Percentiles rank a stretch among this genome's conserved stretches.
These are phyloP conservation scores for Piaya cayana DNA, from an alignment of 2,113 vertebrate genomes.

Conservation along the genomic window DNA sequence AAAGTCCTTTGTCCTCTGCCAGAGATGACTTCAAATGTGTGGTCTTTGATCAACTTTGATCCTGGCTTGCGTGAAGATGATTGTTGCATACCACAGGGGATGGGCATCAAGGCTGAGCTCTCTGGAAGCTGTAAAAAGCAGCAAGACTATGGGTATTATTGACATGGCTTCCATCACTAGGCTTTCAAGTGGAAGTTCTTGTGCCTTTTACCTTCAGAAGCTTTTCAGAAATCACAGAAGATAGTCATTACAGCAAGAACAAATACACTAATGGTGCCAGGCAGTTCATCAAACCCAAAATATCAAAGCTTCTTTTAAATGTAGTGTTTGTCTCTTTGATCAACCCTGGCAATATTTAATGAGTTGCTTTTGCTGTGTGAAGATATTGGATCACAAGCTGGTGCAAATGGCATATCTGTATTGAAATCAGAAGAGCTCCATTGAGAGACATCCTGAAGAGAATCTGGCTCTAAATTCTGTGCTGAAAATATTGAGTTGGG, in stretches of 20 bases:
- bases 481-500: neutral
- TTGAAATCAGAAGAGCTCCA: neutral
- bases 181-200: slow-evolving; percentile 40
- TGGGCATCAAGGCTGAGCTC: neutral
- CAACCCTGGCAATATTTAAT: neutral
- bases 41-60: slow-evolving; percentile 34
- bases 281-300: neutral
- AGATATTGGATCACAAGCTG: neutral
- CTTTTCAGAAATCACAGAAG: neutral
- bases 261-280: neutral
- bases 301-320: neutral
- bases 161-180: neutral
- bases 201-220: neutral
- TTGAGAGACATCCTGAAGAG: neutral
- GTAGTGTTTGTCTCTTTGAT: slow-evolving; percentile 2
- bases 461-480: neutral
- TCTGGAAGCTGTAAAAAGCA: slow-evolving; percentile 16
- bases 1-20: neutral
- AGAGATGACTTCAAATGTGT: neutral
- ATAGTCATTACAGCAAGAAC: slow-evolving; percentile 31
- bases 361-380: neutral
- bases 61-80: neutral
- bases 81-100: neutral
- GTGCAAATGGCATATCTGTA: neutral
- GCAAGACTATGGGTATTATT: neutral